Base-by-base conservation (phyloP, 2,797 vertebrate species). In the Australoheros facetus region DNA sequence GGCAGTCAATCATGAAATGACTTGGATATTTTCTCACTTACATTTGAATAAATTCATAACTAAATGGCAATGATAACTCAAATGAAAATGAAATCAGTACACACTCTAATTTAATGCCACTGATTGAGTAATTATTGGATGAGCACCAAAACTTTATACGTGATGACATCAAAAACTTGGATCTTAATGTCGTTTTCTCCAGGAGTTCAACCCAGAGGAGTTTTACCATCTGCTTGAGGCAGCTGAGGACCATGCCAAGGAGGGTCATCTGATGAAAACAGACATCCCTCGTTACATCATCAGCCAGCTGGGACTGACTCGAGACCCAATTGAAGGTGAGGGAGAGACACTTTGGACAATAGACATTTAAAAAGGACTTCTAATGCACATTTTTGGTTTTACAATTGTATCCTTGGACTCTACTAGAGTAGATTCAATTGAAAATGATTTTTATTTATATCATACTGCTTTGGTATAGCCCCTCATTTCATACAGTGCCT, bases 281-380 rank as follows among this genome's bases (percentile, higher is more conserved):
- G 97, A 99, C 91, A 99, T 99, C 81, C 97, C 97, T 0, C 96
- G 97, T 16, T 98, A 98, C 89, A 98, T 98, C 94, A 96, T 98
- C 88, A 96, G 93, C 73, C 97, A 98, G 90, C 94, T 98, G 86
- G 97, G 97, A 12, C 95, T 98, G 79, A 97, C 97, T 60, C 94
- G 96, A 16, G 97, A 98, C 90, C 97, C 97, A 1, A 96, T 98
- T 56, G 97, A 98, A 89, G 97, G 97, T 98, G 91, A 95, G 96
- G 23, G 0, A 93, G 89, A 0, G 91, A 93, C 26, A 39, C 9
- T 12, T 48, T 56, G 9, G 28, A 26, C 30, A 30, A 12, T 4
- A 21, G 1, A 69, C 26, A 48, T 7, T 66, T 45, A 28, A 66
- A 48, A 23, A 48, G 23, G 0, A 7, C 5, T 10, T 66, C 48